These are phyloP conservation scores for Phodopus roborovskii DNA, from an alignment of 2,113 vertebrate genomes.

Conservation along the genomic window DNA sequence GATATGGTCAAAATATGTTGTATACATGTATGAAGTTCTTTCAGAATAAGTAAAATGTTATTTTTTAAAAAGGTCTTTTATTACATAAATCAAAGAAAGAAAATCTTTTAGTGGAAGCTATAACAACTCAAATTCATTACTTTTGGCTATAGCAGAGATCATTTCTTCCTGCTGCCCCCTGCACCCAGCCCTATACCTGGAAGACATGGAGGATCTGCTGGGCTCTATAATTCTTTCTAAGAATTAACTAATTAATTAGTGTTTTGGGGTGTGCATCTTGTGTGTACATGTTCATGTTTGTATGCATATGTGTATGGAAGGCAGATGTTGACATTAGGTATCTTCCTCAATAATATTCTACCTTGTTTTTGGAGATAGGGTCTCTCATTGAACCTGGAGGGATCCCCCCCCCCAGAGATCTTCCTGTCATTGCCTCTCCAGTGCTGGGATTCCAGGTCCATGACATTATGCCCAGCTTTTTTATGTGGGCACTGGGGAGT, in stretches of 20 bases:
- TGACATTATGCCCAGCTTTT: not conserved
- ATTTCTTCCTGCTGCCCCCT: too few species aligned
- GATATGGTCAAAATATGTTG: not conserved
- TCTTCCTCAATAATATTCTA: not conserved
- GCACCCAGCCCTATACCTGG: not conserved
- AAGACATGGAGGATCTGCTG: rapidly evolving
- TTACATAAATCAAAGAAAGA: not conserved
- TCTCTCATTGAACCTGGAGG: not conserved
- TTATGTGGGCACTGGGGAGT: not conserved
- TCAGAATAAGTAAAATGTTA: not conserved
- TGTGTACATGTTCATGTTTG: not conserved
- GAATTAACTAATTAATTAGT: not conserved
- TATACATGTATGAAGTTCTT: not conserved
- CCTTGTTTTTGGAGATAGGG: not conserved
- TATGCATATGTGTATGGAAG: too few species aligned
- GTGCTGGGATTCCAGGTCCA: not conserved
- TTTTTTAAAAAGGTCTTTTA: not conserved
- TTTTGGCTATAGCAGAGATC: not conserved
- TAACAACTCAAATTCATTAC: not conserved
- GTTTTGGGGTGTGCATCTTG: not conserved
- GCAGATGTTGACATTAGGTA: not conserved
- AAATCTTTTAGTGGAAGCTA: not conserved
- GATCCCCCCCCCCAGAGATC: too few species aligned
- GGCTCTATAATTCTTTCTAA: not conserved
- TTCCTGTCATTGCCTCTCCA: not conserved